Base-by-base conservation (phyloP, 2,797 vertebrate species). In the Myotis myotis region DNA sequence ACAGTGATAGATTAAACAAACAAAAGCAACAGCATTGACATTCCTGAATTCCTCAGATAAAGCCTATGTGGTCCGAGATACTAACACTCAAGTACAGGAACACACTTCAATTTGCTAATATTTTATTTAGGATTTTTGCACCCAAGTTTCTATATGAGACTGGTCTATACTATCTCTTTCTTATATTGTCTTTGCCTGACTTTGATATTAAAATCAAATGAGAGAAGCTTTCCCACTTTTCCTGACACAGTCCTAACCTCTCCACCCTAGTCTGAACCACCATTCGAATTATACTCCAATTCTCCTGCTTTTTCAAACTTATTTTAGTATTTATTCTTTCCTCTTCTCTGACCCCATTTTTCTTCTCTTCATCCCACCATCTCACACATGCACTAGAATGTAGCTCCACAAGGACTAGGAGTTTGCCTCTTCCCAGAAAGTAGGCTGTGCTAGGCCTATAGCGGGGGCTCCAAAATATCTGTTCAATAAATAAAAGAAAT, bases 1-100 rank as follows among this genome's bases (percentile, higher is more conserved):
- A 82, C 16, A 71, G 19, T 64, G n/a, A 51, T 8, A 76, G 22
- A n/a, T 53, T 89, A 57, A 60, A 78, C n/a, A 49, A 66, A 33
- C 51, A 66, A 66, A 19, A 4, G n/a, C 44, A n/a, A 66, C 53
- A 64, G 30, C 41, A 81, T 0, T 36, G 25, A 57, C 25, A 81
- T 57, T 87, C 30, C 84, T 94, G 51, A 89, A 80, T 93, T 91
- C 5, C 2, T 84, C 30, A 19, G 17, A 88, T 84, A 88, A 96
- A 93, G 38, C 17, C 44, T 72, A 47, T 7, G 25, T 10, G 10
- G 38, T 87, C 22, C 79, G 41, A 83, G 49, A 62, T 41, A 86
- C 12, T 22, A 76, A 81, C 3, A 57, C 6, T 76, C 17, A 78
- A 1, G 12, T 44, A 68, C 4, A 57, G 1, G 17, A n/a, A 81